Conservation (phyloP, 2,888 invertebrate genomes). For the Fissipunctia ypsillon region DNA sequence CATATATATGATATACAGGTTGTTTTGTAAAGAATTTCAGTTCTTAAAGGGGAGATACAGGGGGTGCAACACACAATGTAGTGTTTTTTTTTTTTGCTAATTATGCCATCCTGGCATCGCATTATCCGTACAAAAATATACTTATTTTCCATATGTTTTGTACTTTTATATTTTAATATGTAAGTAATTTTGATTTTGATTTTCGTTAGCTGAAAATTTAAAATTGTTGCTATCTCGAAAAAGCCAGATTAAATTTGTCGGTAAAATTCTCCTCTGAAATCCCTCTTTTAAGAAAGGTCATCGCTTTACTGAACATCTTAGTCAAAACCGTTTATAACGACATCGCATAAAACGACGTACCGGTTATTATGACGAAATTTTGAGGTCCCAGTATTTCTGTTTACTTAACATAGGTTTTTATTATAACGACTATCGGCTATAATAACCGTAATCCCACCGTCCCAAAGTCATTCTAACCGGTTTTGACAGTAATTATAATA, state of each 20-base stretch:
- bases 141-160: neutral
- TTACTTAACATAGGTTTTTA: too few relatives aligned
- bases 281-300: neutral
- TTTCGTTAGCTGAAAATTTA: neutral
- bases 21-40: slow-evolving; percentile 1
- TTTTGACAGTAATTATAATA: too few relatives aligned
- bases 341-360: too few relatives aligned
- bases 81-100: neutral
- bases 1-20: neutral
- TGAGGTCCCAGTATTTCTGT: too few relatives aligned
- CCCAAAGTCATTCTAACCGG: too few relatives aligned
- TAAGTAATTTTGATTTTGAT: neutral
- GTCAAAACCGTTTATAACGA: too few relatives aligned
- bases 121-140: too few relatives aligned
- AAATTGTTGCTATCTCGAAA: neutral
- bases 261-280: neutral
- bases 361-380: too few relatives aligned
- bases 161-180: neutral
- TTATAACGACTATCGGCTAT: too few relatives aligned
- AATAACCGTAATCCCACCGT: too few relatives aligned
- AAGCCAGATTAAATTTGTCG: neutral
- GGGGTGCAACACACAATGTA: neutral
- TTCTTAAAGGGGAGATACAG: neutral
- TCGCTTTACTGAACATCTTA: neutral
- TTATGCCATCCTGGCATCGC: too few relatives aligned